Base-by-base conservation (phyloP, 2,888 invertebrate genomes). In the Incurvaria masculella region DNA sequence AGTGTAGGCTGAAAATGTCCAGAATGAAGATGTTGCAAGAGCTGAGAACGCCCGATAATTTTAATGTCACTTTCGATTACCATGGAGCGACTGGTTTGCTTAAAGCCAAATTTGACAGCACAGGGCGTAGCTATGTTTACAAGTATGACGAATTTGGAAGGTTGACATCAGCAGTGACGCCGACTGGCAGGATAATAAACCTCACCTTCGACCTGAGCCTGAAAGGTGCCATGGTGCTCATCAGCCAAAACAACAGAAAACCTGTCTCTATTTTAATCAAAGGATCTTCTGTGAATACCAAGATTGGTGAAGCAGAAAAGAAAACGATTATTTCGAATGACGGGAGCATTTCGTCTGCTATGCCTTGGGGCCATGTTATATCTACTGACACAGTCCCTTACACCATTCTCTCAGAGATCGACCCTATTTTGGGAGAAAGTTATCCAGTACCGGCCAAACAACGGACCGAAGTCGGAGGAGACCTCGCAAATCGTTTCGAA, bases 61-160 rank as follows among this genome's bases (percentile, higher is more conserved):
- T 94, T 61, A 94, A 95, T 60, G 89, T 94, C 2, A 94, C 93
- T 1, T 96, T 96, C 64, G 94, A 94, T 61, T 97, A 97, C 65
- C 91, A 95, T 60, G 91, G 91, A 1, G 89, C 92, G 0, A 91
- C 93, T 0, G 96, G 95, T 0, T 75, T 97, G 39, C 72, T 97
- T 27, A 91, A 91, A 64, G 91, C 92, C 0, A 93, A 94, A 64
- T 80, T 93, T 14, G 95, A 95, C 61, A 91, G 92, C 52, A 92
- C 92, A 2, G 94, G 94, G 2, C 81, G 94, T 54, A 92, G 93
- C 57, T 93, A 93, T 63, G 91, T 94, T 18, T 97, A 97, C 66
- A 91, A 92, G 61, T 97, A 97, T 61, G 96, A 97, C 62, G 92
- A 93, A 63, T 96, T 95, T 62, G 97, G 97, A 2, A 84, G 97